Evolutionary conservation across 2,113 vertebrate genomes (phyloP).

Genomic region (Platanista minor): DNA sequence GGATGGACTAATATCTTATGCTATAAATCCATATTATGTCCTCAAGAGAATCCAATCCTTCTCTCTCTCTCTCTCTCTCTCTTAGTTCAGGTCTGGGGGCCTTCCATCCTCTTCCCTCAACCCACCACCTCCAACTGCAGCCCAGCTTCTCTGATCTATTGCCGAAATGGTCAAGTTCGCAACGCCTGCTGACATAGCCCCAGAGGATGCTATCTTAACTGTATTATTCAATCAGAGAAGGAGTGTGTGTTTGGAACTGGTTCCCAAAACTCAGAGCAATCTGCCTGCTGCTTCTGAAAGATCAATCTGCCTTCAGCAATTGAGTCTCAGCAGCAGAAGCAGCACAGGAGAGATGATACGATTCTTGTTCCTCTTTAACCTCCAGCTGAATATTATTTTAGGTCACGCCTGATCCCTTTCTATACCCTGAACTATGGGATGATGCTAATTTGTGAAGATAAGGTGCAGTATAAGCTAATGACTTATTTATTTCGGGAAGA

Average conservation of each 20-base stretch:
- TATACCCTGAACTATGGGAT: not conserved
- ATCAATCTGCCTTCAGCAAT: not conserved
- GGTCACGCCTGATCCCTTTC: not conserved
- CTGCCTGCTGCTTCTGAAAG: slow-evolving; percentile 23
- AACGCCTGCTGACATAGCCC: not conserved
- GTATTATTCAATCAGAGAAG: slow-evolving; percentile 5
- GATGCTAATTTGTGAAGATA: slow-evolving; percentile 29
- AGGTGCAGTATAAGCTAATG: slow-evolving; percentile 4
- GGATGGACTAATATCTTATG: not conserved
- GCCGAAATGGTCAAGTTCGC: not conserved
- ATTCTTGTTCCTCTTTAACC: slow-evolving; percentile 2
- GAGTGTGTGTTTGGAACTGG: not conserved
- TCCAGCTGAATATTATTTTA: slow-evolving; percentile 29
- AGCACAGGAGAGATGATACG: not conserved
- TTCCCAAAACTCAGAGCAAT: slow-evolving; percentile 40
- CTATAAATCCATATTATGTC: not conserved
- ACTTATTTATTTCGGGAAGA: slow-evolving; percentile 28
- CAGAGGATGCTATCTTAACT: not conserved
- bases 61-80: not conserved
- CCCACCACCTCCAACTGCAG: too few species aligned
- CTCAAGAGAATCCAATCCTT: not conserved
- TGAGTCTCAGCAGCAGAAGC: not conserved
- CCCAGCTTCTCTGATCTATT: not conserved
- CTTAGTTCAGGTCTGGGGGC: too few species aligned
- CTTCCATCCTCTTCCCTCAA: not conserved